Evolutionary conservation across 2,797 vertebrate species (phyloP).

Genomic region (Melanotaenia pygmaea): DNA sequence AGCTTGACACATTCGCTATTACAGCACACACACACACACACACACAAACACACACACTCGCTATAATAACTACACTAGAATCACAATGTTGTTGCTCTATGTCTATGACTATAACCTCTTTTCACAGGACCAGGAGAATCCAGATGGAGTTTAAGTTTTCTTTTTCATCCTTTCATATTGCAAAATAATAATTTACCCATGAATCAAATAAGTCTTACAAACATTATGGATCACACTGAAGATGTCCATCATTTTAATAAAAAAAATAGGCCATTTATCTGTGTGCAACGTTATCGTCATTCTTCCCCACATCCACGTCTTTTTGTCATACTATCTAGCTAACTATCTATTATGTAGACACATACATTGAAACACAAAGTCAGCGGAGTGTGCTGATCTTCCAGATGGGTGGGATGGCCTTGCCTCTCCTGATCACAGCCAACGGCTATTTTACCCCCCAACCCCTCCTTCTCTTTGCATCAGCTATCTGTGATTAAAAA

Average conservation of each 20-base stretch:
- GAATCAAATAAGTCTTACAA: background rate
- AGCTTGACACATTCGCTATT: constrained; percentile 55
- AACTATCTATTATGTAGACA: constrained; percentile 25
- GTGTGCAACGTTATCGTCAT: background rate
- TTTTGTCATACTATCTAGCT: constrained; percentile 3
- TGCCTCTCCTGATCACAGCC: constrained; percentile 67
- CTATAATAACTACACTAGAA: constrained; percentile 22
- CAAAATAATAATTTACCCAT: background rate
- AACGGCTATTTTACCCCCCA: constrained; percentile 41
- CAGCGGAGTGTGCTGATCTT: constrained; percentile 57
- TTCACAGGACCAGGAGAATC: background rate
- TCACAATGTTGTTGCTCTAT: constrained; percentile 8
- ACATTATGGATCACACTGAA: background rate
- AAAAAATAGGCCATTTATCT: background rate
- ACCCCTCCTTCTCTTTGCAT: constrained; percentile 57
- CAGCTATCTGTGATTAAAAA: constrained; percentile 79
- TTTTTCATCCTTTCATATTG: background rate
- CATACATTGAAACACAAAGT: constrained; percentile 26
- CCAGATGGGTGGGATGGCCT: constrained; percentile 77
- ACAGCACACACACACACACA: background rate
- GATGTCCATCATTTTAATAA: background rate
- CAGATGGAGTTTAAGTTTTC: background rate
- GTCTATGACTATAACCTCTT: background rate
- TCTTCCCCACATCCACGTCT: background rate
- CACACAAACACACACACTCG: constrained; percentile 1